Base-by-base conservation (phyloP, 2,888 invertebrate genomes). In the Laothoe populi region DNA sequence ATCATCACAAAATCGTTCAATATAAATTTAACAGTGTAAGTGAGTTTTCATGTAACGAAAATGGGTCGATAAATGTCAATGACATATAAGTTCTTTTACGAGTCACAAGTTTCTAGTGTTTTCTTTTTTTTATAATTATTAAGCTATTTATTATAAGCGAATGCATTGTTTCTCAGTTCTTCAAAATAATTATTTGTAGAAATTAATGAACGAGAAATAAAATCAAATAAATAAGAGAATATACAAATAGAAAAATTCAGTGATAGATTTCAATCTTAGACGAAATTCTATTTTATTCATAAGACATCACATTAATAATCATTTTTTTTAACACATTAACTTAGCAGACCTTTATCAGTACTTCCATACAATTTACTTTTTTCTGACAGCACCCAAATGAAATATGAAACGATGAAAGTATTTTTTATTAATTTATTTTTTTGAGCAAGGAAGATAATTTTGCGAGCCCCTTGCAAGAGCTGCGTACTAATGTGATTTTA, bases 401-500 rank as follows among this genome's bases (percentile, higher is more conserved):
- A 81, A 83, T 84, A 84, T 81, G 77, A 79, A 84, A 82, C 77
- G 82, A 80, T 78, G 77, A 81, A 77, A 78, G 81, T 85, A 77
- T 86, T 84, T 53, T 84, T 80, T 87, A 87, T 83, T 87, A 87
- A 88, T 88, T 90, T 89, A 82, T 86, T 88, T 90, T 79, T 89
- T 87, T 86, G 81, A 81, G 74, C 77, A 77, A 70, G 73, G 71
- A 72, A 83, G 88, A 88, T 91, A 90, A 91, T 87, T 89, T 83
- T 75, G 79, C 72, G 79, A 81, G 76, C 77, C 87, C 88, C 87
- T 82, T 79, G 62, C 76, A 77, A 83, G 85, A 86, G 87, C 79
- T 83, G 70, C 75, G 70, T 85, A 87, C 92, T 92, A 92, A 92
- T 92, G 92, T 92, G 89, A 91, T 90, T 92, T 92, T 92, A 92